Evolutionary conservation across 2,888 invertebrate genomes (phyloP).

Genomic region (Nemotelus nigrinus): DNA sequence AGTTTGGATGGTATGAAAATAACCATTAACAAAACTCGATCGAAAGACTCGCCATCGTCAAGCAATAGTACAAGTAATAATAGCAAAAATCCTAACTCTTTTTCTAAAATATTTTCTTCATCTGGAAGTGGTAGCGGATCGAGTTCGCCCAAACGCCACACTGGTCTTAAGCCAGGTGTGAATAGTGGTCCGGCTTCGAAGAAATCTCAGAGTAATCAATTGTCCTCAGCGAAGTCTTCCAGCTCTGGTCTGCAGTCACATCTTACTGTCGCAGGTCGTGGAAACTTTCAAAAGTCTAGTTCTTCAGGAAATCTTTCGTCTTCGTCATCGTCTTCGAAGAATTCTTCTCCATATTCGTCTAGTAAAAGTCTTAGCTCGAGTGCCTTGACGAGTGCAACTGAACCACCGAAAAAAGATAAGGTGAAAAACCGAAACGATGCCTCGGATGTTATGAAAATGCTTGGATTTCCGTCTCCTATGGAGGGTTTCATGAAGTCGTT

Average conservation of each 20-base stretch:
- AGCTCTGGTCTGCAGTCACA: slow-evolving; percentile 22
- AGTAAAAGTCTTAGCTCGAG: slow-evolving; percentile 63
- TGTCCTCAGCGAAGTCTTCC: not conserved
- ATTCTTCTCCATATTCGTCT: slow-evolving; percentile 56
- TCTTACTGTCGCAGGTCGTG: slow-evolving; percentile 53
- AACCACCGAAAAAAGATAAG: slow-evolving; percentile 48
- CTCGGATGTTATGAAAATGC: slow-evolving; percentile 67
- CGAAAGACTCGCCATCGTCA: slow-evolving; percentile 73
- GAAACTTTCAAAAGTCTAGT: slow-evolving; percentile 63
- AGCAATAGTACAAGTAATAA: slow-evolving; percentile 52
- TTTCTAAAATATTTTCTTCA: slow-evolving; percentile 58
- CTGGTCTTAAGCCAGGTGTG: slow-evolving; percentile 85
- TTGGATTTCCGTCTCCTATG: slow-evolving; percentile 68
- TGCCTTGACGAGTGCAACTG: slow-evolving; percentile 59
- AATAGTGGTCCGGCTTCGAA: slow-evolving; percentile 88
- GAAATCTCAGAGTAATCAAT: slow-evolving; percentile 63
- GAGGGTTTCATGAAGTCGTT: slow-evolving; percentile 82
- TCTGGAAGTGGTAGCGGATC: slow-evolving; percentile 65
- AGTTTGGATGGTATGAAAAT: slow-evolving; percentile 88
- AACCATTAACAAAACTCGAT: slow-evolving; percentile 88
- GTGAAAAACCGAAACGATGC: slow-evolving; percentile 50
- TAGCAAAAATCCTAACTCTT: slow-evolving; percentile 62
- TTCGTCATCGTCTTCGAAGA: slow-evolving; percentile 50
- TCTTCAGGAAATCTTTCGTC: slow-evolving; percentile 62
- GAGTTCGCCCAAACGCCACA: slow-evolving; percentile 82